A percentile compares a stretch with the other conserved stretches of the same genome.
phyloP scores from a whole-genome alignment of 2,797 vertebrate species.

The Thaleichthys pacificus region DNA sequence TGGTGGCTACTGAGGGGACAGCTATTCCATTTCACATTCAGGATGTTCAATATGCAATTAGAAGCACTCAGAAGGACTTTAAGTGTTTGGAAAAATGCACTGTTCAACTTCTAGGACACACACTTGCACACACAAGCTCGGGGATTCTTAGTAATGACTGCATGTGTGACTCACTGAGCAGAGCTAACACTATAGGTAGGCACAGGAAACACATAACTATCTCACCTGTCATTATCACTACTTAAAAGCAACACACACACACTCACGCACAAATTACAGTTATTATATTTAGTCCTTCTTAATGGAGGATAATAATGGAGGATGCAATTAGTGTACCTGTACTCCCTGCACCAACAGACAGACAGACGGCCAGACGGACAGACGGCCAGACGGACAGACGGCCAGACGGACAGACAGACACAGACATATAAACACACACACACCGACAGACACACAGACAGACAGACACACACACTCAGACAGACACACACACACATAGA shows the following conservation, averaged over 20 bases:
- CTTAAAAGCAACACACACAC: too few species aligned
- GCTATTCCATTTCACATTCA: conserved; percentile 13
- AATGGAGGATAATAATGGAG: too few species aligned
- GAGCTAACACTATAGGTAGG: background rate
- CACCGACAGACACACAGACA: conserved; percentile 15
- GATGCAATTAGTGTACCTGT: too few species aligned
- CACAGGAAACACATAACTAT: background rate
- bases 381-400: background rate
- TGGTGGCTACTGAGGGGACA: background rate
- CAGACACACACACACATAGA: conserved; percentile 20
- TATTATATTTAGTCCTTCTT: too few species aligned
- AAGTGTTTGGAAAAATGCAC: conserved; percentile 22
- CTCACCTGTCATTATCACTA: background rate
- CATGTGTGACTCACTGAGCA: background rate
- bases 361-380: background rate
- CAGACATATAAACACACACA: background rate
- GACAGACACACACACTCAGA: too few species aligned
- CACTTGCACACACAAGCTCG: background rate
- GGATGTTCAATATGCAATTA: conserved; percentile 14
- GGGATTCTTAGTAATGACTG: too few species aligned
- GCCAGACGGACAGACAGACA: conserved; percentile 12
- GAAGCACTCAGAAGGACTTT: background rate
- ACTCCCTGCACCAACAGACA: background rate
- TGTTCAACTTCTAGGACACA: background rate
- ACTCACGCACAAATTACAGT: too few species aligned